These are phyloP conservation scores for Drosophila littoralis DNA, from an alignment of 1,140 invertebrate species.

Conservation along the genomic window DNA sequence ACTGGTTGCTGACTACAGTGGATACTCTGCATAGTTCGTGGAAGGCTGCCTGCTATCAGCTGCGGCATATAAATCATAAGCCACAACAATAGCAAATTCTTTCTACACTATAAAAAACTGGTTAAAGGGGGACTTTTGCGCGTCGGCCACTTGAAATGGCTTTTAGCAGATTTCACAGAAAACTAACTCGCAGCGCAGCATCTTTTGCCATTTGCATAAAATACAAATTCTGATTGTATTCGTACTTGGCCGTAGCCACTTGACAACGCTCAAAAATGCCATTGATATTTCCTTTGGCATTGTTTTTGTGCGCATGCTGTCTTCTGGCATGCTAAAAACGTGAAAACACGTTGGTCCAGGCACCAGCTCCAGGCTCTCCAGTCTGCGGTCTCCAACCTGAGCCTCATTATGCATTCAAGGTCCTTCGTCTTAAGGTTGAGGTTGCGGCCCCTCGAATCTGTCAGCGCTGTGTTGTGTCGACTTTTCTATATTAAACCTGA, in stretches of 20 bases:
- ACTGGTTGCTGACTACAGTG: constrained; percentile 8
- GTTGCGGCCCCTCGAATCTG: constrained; percentile 64
- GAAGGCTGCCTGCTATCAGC: constrained; percentile 38
- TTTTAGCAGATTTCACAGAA: constrained; percentile 59
- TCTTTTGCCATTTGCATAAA: constrained; percentile 72
- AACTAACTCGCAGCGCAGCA: constrained; percentile 28
- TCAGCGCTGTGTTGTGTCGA: constrained; percentile 68
- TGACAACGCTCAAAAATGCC: constrained; percentile 80
- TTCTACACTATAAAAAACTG: constrained; percentile 32
- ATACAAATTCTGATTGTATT: constrained; percentile 66
- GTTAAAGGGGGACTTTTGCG: constrained; percentile 8
- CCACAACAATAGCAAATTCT: constrained; percentile 58
- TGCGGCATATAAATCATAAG: constrained; percentile 65
- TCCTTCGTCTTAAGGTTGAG: constrained; percentile 70
- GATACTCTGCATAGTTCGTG: constrained; percentile 40
- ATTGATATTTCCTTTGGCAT: constrained; percentile 72
- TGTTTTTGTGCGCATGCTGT: constrained; percentile 52
- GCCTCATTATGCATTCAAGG: constrained; percentile 83
- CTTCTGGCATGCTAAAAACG: constrained; percentile 26
- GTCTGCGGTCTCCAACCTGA: constrained; percentile 6
- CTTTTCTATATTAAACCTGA: constrained; percentile 78
- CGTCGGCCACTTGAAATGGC: constrained; percentile 46
- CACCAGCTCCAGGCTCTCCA: constrained; percentile 18
- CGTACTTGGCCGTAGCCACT: constrained; percentile 50
- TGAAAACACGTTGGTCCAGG: constrained; percentile 44